Base-by-base conservation (phyloP, 2,113 vertebrate species). In the Brienomyrus longianalis region DNA sequence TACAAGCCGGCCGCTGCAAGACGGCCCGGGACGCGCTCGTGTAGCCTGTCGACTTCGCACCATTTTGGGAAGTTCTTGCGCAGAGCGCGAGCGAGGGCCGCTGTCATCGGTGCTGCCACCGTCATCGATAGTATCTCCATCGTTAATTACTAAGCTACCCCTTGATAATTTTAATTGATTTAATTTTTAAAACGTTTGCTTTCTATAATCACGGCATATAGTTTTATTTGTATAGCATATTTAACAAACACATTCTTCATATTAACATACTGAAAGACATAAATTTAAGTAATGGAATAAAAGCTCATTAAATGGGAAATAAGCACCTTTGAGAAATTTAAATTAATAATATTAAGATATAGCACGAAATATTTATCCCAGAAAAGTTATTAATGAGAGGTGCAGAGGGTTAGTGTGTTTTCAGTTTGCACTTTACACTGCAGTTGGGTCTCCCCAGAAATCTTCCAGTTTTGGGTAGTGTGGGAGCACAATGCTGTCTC, bases 1-100 rank as follows among this genome's bases (percentile, higher is more conserved):
- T 88, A 80, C 56, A 39, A 0, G 50, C 39, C 85, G 87, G 88
- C 91, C 83, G 88, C 45, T 56, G 86, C 52, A 88, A 23, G 39
- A 52, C 31, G 8, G 17, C n/a, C 4, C 35, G 27, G 35, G 13
- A 35, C 39, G 31, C 35, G 86, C n/a, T 11, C 4, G 50, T 52
- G 50, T 19, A 8, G 27, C 31, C 27, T 62, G 56, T 23, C 52
- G 87, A 23, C 31, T 88, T 43, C 7, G 19, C 54, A 88, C 87
- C 35, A 66, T 62, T 43, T 88, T 88, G 87, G 56, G 35, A 45
- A 62, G 19, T 88, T 13, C 8, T 19, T 21, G 39, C 1, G 56
- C 31, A 17, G 87, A 31, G 15, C 19, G 11, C 8, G 2, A 87
- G 85, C 85, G 39, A 83, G 35, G 17, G 1, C 17, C 21, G 15